phyloP scores from a whole-genome alignment of 2,888 invertebrate species.

The Lutraria lutraria region DNA sequence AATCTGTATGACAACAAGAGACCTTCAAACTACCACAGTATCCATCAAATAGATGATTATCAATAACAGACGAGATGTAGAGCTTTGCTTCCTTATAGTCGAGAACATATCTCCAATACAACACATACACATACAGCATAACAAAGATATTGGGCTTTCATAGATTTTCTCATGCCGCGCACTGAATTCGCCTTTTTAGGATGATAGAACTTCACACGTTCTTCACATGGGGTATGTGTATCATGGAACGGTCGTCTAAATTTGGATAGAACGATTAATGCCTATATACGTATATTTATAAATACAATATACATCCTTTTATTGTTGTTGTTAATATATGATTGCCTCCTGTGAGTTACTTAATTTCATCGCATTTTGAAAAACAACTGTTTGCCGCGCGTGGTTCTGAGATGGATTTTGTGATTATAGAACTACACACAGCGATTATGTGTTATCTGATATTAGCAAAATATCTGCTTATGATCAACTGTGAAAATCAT shows the following conservation, averaged over 20 bases:
- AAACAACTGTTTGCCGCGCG: too few relatives aligned
- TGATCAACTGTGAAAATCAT: too few relatives aligned
- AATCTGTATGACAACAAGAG: neutral
- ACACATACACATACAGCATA: neutral
- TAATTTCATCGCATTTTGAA: too few relatives aligned
- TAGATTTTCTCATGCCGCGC: neutral
- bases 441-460: too few relatives aligned
- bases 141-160: slow-evolving; percentile 16
- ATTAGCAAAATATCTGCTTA: too few relatives aligned
- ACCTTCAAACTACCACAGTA: neutral
- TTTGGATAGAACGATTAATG: neutral
- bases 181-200: slow-evolving; percentile 10
- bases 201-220: neutral
- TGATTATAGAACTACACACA: too few relatives aligned
- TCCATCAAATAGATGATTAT: neutral
- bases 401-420: too few relatives aligned
- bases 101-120: neutral
- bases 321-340: too few relatives aligned
- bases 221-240: neutral
- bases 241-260: neutral
- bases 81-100: neutral
- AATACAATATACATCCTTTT: too few relatives aligned
- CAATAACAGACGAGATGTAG: slow-evolving; percentile 8
- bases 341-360: too few relatives aligned
- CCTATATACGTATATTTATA: too few relatives aligned